Conservation (phyloP, 2,113 vertebrate genomes). For the Muntiacus muntjak region DNA sequence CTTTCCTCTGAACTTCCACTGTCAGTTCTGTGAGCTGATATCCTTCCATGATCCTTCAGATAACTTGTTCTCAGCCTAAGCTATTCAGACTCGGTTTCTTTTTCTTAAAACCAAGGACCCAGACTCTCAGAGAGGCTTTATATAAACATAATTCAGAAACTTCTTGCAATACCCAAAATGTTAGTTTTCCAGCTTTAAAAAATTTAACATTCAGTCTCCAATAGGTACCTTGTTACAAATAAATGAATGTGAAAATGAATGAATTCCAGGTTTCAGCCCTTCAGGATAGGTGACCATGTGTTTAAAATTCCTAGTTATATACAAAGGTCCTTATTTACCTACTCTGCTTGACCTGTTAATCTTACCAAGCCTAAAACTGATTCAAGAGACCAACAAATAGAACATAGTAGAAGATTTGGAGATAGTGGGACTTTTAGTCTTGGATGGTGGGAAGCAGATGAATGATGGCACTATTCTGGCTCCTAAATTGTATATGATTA, state of each 20-base stretch:
- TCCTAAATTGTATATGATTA: neutral
- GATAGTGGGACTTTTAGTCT: neutral
- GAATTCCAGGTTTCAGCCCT: neutral
- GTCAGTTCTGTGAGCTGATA: neutral
- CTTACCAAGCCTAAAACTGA: neutral
- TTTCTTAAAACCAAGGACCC: neutral
- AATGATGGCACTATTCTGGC: neutral
- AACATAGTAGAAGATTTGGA: neutral
- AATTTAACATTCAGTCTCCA: neutral
- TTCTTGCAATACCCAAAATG: neutral
- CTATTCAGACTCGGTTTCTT: neutral
- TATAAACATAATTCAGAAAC: constrained; percentile 12
- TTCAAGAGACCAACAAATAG: neutral
- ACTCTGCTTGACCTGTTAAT: neutral
- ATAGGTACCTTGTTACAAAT: neutral
- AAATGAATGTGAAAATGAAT: neutral
- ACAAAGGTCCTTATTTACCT: neutral
- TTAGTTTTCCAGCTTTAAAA: neutral
- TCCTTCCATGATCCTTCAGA: neutral
- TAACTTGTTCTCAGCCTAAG: neutral
- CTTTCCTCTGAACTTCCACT: neutral
- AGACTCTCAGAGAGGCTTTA: neutral
- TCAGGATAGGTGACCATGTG: neutral
- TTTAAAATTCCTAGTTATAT: neutral
- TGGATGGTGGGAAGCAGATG: neutral